phyloP scores from a whole-genome alignment of 1,140 invertebrate species.

The Apis dorsata region DNA sequence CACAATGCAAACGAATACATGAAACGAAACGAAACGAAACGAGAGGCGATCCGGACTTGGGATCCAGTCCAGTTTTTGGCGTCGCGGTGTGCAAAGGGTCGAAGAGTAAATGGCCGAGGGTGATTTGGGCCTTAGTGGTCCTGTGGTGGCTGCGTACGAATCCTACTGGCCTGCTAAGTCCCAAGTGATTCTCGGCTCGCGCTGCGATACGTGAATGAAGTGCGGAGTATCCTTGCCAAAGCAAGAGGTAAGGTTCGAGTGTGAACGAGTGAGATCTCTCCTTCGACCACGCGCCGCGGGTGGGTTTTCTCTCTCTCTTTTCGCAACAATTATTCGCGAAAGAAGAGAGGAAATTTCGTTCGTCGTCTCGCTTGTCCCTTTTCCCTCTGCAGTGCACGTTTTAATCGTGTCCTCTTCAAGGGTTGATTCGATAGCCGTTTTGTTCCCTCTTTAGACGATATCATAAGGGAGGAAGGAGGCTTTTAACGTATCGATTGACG shows the following conservation, averaged over 20 bases:
- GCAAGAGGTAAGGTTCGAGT: neutral
- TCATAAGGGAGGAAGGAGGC: too few relatives aligned
- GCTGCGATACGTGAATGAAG: slow-evolving; percentile 40
- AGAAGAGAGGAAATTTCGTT: too few relatives aligned
- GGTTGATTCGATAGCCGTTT: too few relatives aligned
- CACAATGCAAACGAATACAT: slow-evolving; percentile 14
- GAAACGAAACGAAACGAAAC: neutral
- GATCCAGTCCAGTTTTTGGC: slow-evolving; percentile 28
- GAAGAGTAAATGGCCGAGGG: slow-evolving; percentile 18
- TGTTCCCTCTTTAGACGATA: too few relatives aligned
- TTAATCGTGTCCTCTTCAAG: too few relatives aligned
- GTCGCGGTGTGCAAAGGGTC: slow-evolving; percentile 4
- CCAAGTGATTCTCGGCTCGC: slow-evolving; percentile 74
- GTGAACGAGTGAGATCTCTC: neutral
- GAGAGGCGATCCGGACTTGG: neutral
- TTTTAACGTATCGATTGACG: neutral
- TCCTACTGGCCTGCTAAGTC: slow-evolving; percentile 81
- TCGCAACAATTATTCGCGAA: too few relatives aligned
- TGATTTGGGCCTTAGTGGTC: slow-evolving; percentile 79
- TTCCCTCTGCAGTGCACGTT: too few relatives aligned
- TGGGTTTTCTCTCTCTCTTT: slow-evolving; percentile 5
- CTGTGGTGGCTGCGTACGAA: slow-evolving; percentile 76
- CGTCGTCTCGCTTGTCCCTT: neutral
- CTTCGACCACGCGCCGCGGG: slow-evolving; percentile 60
- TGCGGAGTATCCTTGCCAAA: neutral